Percentiles rank a stretch among this genome's conserved stretches.
Conservation (phyloP, 2,888 invertebrate genomes). For the Ecdyonurus torrentis region DNA sequence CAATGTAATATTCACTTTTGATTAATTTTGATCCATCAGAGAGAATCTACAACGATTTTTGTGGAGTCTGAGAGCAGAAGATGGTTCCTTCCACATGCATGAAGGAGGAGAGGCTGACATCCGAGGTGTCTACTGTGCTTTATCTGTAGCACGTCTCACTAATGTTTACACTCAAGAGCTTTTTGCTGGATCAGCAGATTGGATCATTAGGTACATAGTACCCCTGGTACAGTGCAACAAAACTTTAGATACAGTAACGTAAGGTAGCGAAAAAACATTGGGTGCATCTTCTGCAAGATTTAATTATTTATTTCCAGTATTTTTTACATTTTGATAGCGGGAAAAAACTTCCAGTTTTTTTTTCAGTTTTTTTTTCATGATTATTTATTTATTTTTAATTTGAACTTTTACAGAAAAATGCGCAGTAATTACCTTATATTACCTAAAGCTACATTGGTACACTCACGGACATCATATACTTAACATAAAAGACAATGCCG, state of each 20-base stretch:
- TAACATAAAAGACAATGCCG: too few species aligned
- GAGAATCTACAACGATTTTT: constrained; percentile 58
- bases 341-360: constrained; percentile 1
- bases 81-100: constrained; percentile 89
- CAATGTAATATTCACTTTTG: too few species aligned
- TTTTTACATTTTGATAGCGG: too few species aligned
- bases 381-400: too few species aligned
- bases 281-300: too few species aligned
- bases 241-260: too few species aligned
- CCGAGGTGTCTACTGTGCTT: constrained; percentile 92
- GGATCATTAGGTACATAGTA: constrained; percentile 72
- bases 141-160: constrained; percentile 74
- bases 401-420: too few species aligned
- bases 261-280: too few species aligned
- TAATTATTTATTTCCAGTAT: not conserved
- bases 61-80: constrained; percentile 52
- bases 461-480: too few species aligned
- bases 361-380: not conserved
- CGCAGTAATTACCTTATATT: too few species aligned
- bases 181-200: constrained; percentile 74
- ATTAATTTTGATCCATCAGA: too few species aligned
- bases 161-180: constrained; percentile 58
- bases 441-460: too few species aligned
- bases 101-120: constrained; percentile 86
- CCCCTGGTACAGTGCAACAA: constrained; percentile 10